Base-by-base conservation (phyloP, 1,140 invertebrate species). In the Ptiloglossa arizonensis region DNA sequence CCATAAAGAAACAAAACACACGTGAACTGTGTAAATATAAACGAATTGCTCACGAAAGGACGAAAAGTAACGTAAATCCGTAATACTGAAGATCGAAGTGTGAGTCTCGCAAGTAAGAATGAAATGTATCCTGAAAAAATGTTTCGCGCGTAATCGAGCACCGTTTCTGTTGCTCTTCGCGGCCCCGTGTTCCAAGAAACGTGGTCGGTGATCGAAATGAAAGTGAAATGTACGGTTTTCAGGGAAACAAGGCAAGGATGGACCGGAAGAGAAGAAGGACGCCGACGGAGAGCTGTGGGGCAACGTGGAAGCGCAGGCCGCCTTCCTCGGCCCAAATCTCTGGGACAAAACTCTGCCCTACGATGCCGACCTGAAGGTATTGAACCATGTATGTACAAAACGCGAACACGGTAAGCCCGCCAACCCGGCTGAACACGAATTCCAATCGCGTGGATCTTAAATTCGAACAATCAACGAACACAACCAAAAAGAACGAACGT, bases 361-460 rank as follows among this genome's bases (percentile, higher is more conserved):
- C 89, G 96, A 97, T 93, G 95, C 96, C 91, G 97, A 98, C 94
- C 97, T 98, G 94, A 98, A 98, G 95, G 96, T 98, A 96, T 95
- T 95, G 93, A 93, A 93, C 81, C 92, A 93, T 93, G 92, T 93
- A 93, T 92, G 92, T 93, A 93, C 83, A 92, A 87, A 79, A 87
- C 89, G 88, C 88, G 87, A 89, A 57, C 76, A 92, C 92, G 91
- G 90, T 92, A 92, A 92, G 89, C 89, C 85, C 87, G 46, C 35
- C 41, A 66, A 72, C 57, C 50, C 69, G 74, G 70, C 79, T 75
- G 73, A 78, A 74, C 11, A 27, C 27, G 69, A 69, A 79, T 73
- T 50, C 68, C 41, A 54, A 66, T 62, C 48, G n/a, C 19, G n/a
- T 15, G 50, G 50, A 54, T 68, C 66, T 41, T 27, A 22, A 35